phyloP scores from a whole-genome alignment of 2,113 vertebrate species.

The Crotalus helleri region DNA sequence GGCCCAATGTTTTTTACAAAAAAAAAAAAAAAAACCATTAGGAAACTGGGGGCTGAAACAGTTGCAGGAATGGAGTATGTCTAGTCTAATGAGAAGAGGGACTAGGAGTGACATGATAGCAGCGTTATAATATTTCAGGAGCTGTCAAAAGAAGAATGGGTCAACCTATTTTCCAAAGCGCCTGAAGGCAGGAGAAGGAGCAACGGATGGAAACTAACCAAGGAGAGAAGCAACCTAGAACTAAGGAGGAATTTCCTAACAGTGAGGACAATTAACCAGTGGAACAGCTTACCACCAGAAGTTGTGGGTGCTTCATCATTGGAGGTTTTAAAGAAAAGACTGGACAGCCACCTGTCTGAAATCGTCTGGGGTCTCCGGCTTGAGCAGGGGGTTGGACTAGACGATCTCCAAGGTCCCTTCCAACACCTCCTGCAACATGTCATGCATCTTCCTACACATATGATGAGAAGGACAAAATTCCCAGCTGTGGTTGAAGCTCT shows the following conservation, averaged over 20 bases:
- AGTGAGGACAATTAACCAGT: too few relatives aligned
- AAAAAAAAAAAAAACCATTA: not conserved
- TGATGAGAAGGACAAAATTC: not conserved
- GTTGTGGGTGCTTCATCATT: too few relatives aligned
- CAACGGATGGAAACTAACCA: too few relatives aligned
- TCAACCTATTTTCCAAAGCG: too few relatives aligned
- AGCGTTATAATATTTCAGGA: not conserved
- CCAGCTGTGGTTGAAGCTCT: not conserved
- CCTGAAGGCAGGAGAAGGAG: too few relatives aligned
- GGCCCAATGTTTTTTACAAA: not conserved
- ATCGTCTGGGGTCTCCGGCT: too few relatives aligned
- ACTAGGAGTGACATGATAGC: not conserved
- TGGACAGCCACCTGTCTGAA: too few relatives aligned
- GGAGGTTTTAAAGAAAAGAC: too few relatives aligned
- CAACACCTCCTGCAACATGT: not conserved
- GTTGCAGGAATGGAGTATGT: not conserved
- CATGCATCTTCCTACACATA: not conserved
- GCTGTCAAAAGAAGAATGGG: too few relatives aligned
- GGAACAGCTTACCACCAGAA: too few relatives aligned
- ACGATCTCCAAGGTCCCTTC: not conserved
- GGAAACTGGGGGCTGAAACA: not conserved
- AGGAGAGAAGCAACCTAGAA: too few relatives aligned
- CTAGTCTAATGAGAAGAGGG: not conserved
- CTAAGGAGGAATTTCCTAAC: too few relatives aligned
- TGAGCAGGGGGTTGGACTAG: not conserved